Evolutionary conservation across 2,797 vertebrate genomes (phyloP).

Genomic region (Pipistrellus pygmaeus): DNA sequence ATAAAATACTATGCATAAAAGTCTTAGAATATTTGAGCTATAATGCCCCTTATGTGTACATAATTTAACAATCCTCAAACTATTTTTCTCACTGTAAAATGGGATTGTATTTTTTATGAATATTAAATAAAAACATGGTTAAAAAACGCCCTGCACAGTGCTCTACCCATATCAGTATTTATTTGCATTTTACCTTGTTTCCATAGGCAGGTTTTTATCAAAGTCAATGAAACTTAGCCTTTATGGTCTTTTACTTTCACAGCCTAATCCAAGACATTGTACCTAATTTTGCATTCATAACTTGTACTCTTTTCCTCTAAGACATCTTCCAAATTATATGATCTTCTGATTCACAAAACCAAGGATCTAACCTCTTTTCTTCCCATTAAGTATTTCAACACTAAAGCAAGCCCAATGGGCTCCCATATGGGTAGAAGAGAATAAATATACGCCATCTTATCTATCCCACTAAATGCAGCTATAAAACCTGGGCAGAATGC

Average conservation of each 20-base stretch:
- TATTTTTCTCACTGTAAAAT: constrained; percentile 17
- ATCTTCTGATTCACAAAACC: not conserved
- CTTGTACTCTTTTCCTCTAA: constrained; percentile 26
- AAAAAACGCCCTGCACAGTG: not conserved
- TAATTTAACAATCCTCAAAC: constrained; percentile 11
- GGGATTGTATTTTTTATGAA: not conserved
- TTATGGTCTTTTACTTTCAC: not conserved
- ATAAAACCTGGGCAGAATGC: not conserved
- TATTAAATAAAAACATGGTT: constrained; percentile 30
- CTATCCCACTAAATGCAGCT: not conserved
- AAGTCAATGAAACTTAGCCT: constrained; percentile 17
- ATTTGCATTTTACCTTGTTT: constrained; percentile 17
- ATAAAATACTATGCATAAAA: not conserved
- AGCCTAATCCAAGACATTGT: not conserved
- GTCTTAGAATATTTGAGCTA: not conserved
- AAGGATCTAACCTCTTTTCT: not conserved
- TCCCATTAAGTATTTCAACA: constrained; percentile 39
- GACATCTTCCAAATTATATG: not conserved
- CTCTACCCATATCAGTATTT: not conserved
- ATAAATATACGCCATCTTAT: not conserved
- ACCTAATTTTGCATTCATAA: constrained; percentile 16
- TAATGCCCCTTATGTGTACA: not conserved
- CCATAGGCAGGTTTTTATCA: not conserved
- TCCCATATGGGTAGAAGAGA: not conserved
- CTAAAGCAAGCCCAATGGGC: constrained; percentile 15